These are phyloP conservation scores for Eristalis tenax DNA, from an alignment of 2,888 invertebrate genomes.

Conservation along the genomic window DNA sequence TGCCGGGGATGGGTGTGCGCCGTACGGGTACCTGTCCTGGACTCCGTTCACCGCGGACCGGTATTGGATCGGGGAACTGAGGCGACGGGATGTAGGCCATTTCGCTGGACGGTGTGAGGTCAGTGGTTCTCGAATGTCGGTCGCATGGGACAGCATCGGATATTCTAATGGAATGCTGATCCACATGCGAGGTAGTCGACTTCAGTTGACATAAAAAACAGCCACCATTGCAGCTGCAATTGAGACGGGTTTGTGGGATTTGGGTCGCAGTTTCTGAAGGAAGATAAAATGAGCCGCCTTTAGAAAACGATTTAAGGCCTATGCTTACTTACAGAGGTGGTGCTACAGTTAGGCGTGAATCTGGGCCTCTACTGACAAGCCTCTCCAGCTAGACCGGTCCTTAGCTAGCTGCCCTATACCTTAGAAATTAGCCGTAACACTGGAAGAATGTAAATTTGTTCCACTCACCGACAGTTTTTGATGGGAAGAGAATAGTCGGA, in stretches of 20 bases:
- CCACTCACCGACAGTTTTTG: too few species aligned
- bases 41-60: neutral
- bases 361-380: too few species aligned
- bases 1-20: neutral
- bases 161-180: neutral
- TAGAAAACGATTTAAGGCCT: neutral
- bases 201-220: neutral
- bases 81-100: neutral
- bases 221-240: neutral
- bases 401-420: too few species aligned
- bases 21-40: neutral
- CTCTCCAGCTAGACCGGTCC: too few species aligned
- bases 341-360: too few species aligned
- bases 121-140: neutral
- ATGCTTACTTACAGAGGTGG: too few species aligned
- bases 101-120: neutral
- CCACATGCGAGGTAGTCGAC: neutral
- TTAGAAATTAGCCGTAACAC: too few species aligned
- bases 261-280: neutral
- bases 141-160: neutral
- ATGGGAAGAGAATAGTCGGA: too few species aligned
- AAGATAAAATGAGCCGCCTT: too few species aligned
- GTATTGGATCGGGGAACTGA: neutral
- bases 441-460: too few species aligned
- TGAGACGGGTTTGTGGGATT: neutral